Evolutionary conservation across 53 echinoderm and acorn worm genomes (phyloP).

Genomic region (Echinarachnius parma): DNA sequence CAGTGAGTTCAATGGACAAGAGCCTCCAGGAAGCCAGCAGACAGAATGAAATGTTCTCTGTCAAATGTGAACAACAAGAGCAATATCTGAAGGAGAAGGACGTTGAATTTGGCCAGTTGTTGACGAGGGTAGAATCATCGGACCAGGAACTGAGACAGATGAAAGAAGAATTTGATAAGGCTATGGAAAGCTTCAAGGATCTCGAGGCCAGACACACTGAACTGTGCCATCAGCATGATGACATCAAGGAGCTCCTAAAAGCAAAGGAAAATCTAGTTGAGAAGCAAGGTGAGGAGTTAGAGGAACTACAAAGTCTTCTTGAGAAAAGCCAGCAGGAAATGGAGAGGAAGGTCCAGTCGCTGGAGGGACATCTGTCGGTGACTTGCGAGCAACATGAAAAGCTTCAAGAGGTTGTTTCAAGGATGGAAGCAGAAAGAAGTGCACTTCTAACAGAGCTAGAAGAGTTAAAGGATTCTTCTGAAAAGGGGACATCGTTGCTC

Average conservation of each 20-base stretch:
- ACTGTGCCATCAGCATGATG: conserved; percentile 30
- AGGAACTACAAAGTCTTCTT: conserved; percentile 31
- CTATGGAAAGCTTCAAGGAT: conserved; percentile 25
- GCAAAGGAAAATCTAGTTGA: conserved; percentile 45
- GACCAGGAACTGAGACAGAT: conserved; percentile 32
- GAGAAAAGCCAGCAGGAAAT: conserved; percentile 46
- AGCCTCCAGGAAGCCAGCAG: conserved; percentile 19
- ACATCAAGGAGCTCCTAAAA: conserved; percentile 51
- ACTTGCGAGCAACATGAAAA: neutral
- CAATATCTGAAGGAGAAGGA: conserved; percentile 26
- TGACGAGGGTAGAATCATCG: conserved; percentile 32
- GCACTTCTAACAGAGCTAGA: conserved; percentile 26
- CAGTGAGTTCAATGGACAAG: neutral
- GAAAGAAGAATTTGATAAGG: conserved; percentile 18
- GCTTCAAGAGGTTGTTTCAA: conserved; percentile 29
- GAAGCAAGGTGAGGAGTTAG: conserved; percentile 27
- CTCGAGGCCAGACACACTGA: conserved; percentile 23
- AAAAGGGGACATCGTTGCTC: conserved; percentile 16
- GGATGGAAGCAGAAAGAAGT: conserved; percentile 39
- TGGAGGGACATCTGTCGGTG: conserved; percentile 11
- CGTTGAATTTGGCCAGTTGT: conserved; percentile 37
- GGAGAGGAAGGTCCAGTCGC: conserved; percentile 39
- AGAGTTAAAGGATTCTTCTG: conserved; percentile 14
- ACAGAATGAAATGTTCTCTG: conserved; percentile 7
- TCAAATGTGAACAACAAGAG: conserved; percentile 34